phyloP scores from a whole-genome alignment of 2,888 invertebrate species.

The Flabesymbios commensalis region DNA sequence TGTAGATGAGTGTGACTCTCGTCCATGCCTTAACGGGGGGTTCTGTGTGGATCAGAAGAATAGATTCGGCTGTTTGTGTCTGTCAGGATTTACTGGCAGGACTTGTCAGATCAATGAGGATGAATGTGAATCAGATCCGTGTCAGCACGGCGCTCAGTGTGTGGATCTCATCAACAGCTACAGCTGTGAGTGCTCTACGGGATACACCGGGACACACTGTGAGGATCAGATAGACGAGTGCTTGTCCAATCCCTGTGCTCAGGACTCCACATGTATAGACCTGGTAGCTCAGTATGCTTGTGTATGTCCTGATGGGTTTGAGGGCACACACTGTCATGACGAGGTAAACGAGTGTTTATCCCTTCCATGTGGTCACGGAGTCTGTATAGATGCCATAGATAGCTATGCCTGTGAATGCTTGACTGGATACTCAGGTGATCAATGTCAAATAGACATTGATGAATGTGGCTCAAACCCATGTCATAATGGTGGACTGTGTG shows the following conservation, averaged over 20 bases:
- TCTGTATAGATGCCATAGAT: constrained; percentile 42
- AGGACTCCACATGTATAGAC: constrained; percentile 32
- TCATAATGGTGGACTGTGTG: constrained; percentile 67
- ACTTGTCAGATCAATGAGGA: constrained; percentile 61
- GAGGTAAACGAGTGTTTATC: constrained; percentile 30
- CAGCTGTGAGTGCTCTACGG: constrained; percentile 59
- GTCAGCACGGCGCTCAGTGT: constrained; percentile 22
- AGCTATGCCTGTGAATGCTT: constrained; percentile 44
- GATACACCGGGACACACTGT: constrained; percentile 65
- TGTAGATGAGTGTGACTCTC: constrained; percentile 20
- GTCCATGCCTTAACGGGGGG: constrained; percentile 27
- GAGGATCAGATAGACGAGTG: constrained; percentile 64
- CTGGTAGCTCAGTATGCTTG: constrained; percentile 36
- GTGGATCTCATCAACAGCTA: constrained; percentile 36
- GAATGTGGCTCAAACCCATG: constrained; percentile 42
- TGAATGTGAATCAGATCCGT: constrained; percentile 27
- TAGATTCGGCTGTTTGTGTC: constrained; percentile 49
- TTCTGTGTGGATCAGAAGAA: constrained; percentile 13
- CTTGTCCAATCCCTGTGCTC: constrained; percentile 25
- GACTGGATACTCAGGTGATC: constrained; percentile 42
- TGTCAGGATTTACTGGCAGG: constrained; percentile 57
- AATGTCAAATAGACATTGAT: constrained; percentile 43
- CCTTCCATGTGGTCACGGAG: constrained; percentile 14
- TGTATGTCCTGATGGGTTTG: constrained; percentile 30
- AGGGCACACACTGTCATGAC: constrained; percentile 11